Evolutionary conservation across 2,113 vertebrate species (phyloP), one percentile per base, ranked within the genome.

Genomic region (Alethe castanea): DNA sequence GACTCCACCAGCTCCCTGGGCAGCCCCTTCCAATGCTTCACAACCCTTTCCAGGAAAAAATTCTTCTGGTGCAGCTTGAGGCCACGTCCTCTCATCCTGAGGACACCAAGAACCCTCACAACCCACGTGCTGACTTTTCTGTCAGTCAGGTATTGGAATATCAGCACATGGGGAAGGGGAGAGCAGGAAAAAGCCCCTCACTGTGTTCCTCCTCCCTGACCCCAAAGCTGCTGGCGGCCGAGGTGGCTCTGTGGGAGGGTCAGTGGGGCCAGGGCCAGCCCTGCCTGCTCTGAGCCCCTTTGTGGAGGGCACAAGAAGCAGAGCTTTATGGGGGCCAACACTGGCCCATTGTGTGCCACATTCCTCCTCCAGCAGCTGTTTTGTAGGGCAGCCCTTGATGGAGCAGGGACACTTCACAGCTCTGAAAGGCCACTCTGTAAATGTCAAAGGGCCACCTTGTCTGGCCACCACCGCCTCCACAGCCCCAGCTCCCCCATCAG

Each of bases 301-400:
- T 93, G 96, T 97, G 84, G 82, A 60, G 57, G 90, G 76, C 92
- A 78, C 86, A 97, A 97, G 97, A 98, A 97, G 92, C 12, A 31
- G 81, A 83, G 96, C 97, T 97, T 98, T 98, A 95, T 98, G 72
- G 92, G 28, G 38, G 86, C 38, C 45, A 97, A 98, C 98, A 98
- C 94, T 98, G 96, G 94, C 40, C 92, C 95, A 91, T 98, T 98
- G 97, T 98, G 93, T 26, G 23, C 88, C 53, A 42, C 96, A 98
- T 97, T 98, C 97, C 97, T 97, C 35, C 96, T 83, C 60, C 83
- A 96, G 81, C 96, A 84, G 78, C 95, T 94, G 77, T 66, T 92
- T 66, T 88, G 92, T 47, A 95, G 85, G 90, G 96, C 97, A 97
- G 94, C 77, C 61, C 88, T 85, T 33, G 31, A 90, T 19, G 5